Evolutionary conservation across 2,113 vertebrate species (phyloP).

Genomic region (Leptosomus discolor): DNA sequence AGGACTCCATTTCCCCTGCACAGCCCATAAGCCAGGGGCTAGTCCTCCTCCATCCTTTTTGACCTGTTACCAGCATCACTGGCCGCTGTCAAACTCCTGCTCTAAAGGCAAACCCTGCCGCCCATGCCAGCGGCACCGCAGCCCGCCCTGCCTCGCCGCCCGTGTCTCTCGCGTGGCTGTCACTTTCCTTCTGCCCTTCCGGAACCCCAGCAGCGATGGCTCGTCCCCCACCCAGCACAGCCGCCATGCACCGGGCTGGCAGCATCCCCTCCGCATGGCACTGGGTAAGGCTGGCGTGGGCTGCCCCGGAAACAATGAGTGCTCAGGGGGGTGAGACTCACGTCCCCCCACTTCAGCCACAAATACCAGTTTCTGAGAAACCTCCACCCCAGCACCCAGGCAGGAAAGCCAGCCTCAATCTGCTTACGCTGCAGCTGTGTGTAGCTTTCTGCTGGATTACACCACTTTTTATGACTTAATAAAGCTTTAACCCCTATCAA

Average conservation of each 20-base stretch:
- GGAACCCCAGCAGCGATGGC: fast-evolving
- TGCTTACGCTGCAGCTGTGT: background rate
- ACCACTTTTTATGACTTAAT: conserved; percentile 51
- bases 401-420: conserved; percentile 34
- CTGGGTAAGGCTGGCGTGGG: background rate
- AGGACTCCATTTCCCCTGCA: background rate
- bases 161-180: fast-evolving
- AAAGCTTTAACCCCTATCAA: conserved; percentile 44
- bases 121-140: fast-evolving
- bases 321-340: fast-evolving
- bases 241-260: fast-evolving
- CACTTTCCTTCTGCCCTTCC: background rate
- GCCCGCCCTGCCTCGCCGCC: background rate
- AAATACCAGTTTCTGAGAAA: background rate
- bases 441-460: conserved; percentile 47
- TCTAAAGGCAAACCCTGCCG: background rate
- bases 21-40: background rate
- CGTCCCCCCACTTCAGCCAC: background rate
- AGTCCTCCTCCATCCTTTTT: background rate
- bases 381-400: background rate
- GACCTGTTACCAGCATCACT: background rate
- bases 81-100: background rate
- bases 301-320: background rate
- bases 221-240: background rate
- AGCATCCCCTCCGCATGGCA: background rate